A percentile compares a stretch with the other conserved stretches of the same genome.
phyloP scores from a whole-genome alignment of 2,113 vertebrate species.

The Grammomys surdaster region DNA sequence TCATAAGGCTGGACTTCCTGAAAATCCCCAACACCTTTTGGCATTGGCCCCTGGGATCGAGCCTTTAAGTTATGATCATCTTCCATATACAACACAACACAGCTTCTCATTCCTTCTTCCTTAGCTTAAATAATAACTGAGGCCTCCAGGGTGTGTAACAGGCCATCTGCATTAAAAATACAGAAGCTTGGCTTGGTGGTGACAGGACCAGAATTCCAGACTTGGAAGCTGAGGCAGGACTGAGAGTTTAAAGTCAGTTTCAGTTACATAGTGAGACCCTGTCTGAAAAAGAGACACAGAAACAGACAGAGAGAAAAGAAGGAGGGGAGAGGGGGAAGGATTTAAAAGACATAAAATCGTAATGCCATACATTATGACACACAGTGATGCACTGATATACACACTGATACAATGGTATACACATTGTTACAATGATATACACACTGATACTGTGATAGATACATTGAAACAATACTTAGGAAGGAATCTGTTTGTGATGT shows the following conservation, averaged over 20 bases:
- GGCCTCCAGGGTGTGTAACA: background rate
- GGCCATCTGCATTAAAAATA: background rate
- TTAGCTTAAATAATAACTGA: background rate
- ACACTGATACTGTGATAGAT: background rate
- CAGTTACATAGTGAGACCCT: background rate
- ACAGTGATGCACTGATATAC: background rate
- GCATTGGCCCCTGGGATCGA: background rate
- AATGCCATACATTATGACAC: background rate
- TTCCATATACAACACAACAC: background rate
- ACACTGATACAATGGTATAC: too few relatives aligned
- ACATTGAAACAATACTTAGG: background rate
- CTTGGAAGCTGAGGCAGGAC: background rate
- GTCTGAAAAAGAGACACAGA: background rate
- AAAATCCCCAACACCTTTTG: background rate
- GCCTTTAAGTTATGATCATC: background rate
- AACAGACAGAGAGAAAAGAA: background rate
- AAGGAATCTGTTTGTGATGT: background rate
- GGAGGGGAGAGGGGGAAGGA: background rate
- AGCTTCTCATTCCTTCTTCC: background rate
- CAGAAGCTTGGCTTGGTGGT: too few relatives aligned
- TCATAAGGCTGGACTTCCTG: background rate
- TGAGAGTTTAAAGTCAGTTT: background rate
- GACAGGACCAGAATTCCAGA: background rate
- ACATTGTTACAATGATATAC: background rate
- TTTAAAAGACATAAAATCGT: slow-evolving; percentile 12